Conservation (phyloP, 2,797 vertebrate species). For the Acanthopagrus latus region DNA sequence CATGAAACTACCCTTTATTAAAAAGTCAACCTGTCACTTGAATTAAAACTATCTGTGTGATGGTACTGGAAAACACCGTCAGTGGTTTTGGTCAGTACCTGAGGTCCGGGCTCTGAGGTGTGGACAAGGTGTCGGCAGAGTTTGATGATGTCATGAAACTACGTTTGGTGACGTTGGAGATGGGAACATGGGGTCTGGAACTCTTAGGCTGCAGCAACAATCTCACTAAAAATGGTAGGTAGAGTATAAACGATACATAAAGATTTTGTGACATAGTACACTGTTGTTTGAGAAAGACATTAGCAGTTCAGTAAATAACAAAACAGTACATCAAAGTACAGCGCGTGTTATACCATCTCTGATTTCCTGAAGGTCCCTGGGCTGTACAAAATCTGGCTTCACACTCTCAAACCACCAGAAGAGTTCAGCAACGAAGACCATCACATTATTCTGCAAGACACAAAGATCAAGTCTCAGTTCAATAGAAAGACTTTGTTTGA, state of each 20-base stretch:
- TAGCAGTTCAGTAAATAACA: neutral
- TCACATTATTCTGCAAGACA: slow-evolving; percentile 90
- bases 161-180: slow-evolving; percentile 91
- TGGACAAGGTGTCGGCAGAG: slow-evolving; percentile 81
- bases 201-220: slow-evolving; percentile 88
- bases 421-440: slow-evolving; percentile 96
- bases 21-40: neutral
- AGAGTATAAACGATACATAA: neutral
- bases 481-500: neutral
- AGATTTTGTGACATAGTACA: neutral
- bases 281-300: neutral
- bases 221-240: slow-evolving; percentile 84
- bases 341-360: slow-evolving; percentile 89
- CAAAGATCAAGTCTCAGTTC: neutral
- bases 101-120: slow-evolving; percentile 74
- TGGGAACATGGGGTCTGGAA: slow-evolving; percentile 85
- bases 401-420: slow-evolving; percentile 99
- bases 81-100: slow-evolving; percentile 73
- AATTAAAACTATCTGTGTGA: neutral
- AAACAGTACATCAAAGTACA: neutral
- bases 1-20: no score
- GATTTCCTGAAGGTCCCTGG: slow-evolving; percentile 91
- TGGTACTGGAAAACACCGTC: neutral
- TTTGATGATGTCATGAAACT: slow-evolving; percentile 89
- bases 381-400: slow-evolving; percentile 95